Evolutionary conservation across 2,888 invertebrate species (phyloP), one percentile per base, ranked within the genome.

Genomic region (Sabatieria punctata): DNA sequence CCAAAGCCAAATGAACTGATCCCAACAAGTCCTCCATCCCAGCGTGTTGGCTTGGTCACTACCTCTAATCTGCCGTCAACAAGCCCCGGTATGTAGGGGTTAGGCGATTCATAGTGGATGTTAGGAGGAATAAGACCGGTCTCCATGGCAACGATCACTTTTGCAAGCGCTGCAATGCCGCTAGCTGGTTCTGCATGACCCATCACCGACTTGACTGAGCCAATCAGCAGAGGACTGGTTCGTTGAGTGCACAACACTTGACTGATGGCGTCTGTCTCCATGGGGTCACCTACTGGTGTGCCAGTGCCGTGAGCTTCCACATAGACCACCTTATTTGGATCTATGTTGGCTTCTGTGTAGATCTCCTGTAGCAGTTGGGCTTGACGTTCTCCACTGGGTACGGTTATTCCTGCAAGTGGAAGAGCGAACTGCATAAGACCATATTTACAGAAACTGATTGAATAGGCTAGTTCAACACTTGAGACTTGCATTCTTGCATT

Each of bases 1-100:
- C 91, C 91, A 69, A 93, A 93, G n/a, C 93, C 91, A 67, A 93
- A 93, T 11, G 88, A 89, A 71, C 91, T 93, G 19, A 93, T 68
- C 18, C 80, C 89, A 39, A 83, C 78, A 46, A 85, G 74, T 13
- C 88, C 88, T 40, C 89, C 89, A 46, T 79, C 76, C 82, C 83
- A 89, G 25, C 78, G 76, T 51, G 75, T 77, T 59, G 80, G 78
- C 64, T 78, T 75, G 53, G 79, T 75, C 6, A 93, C 82, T 40
- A 91, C 85, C 30, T 80, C 49, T 22, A 93, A 72, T 41, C 82
- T 73, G 0, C 89, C 91, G 64, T 89, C 85, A 50, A 69, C 66
- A 39, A 93, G 72, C 8, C 82, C 85, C 8, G 85, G 80, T 47
- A 93, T 83, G 62, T 88, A 82, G 0, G 77, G 72, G 67, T 91